These are phyloP conservation scores for Gryllus bimaculatus DNA, from an alignment of 1,140 invertebrate species.

Conservation along the genomic window DNA sequence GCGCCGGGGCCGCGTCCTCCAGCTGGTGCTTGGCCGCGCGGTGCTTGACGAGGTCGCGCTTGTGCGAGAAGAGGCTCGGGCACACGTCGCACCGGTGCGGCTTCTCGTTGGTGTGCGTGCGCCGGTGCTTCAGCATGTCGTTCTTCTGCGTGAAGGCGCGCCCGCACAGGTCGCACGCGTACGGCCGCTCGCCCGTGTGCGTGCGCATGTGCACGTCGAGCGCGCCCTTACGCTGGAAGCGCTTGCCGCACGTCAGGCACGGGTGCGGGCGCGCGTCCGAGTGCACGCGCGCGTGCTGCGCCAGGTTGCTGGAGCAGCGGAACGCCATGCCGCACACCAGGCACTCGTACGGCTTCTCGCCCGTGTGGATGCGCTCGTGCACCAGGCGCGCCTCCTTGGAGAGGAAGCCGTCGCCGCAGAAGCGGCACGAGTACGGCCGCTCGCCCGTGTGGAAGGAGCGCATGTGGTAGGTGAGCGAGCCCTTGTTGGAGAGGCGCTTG, in stretches of 20 bases:
- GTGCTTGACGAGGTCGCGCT: slow-evolving; percentile 11
- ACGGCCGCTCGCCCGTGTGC: slow-evolving; percentile 57
- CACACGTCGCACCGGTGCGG: not conserved
- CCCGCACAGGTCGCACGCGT: slow-evolving; percentile 38
- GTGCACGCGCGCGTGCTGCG: slow-evolving; percentile 16
- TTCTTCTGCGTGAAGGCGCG: slow-evolving; percentile 40
- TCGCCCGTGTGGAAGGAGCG: slow-evolving; percentile 42
- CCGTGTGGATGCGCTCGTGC: slow-evolving; percentile 45
- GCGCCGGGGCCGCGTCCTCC: not conserved
- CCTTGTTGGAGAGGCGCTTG: slow-evolving; percentile 31
- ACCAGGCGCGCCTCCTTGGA: slow-evolving; percentile 38
- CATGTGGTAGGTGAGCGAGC: slow-evolving; percentile 30
- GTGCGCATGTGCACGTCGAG: slow-evolving; percentile 43
- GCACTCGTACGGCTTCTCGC: slow-evolving; percentile 45
- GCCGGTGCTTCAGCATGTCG: slow-evolving; percentile 20
- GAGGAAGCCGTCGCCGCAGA: slow-evolving; percentile 43
- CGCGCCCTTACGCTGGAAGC: slow-evolving; percentile 18
- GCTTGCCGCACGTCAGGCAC: slow-evolving; percentile 16
- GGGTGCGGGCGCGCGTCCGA: slow-evolving; percentile 12
- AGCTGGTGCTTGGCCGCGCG: not conserved
- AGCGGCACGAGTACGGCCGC: slow-evolving; percentile 40
- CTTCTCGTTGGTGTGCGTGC: slow-evolving; percentile 13
- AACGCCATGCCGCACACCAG: slow-evolving; percentile 12
- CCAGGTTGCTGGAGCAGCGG: slow-evolving; percentile 18
- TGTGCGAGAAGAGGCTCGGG: slow-evolving; percentile 8